These are phyloP conservation scores for Epizoanthus fatuus DNA, from an alignment of 92 coral and sea anemone genomes.

Conservation along the genomic window DNA sequence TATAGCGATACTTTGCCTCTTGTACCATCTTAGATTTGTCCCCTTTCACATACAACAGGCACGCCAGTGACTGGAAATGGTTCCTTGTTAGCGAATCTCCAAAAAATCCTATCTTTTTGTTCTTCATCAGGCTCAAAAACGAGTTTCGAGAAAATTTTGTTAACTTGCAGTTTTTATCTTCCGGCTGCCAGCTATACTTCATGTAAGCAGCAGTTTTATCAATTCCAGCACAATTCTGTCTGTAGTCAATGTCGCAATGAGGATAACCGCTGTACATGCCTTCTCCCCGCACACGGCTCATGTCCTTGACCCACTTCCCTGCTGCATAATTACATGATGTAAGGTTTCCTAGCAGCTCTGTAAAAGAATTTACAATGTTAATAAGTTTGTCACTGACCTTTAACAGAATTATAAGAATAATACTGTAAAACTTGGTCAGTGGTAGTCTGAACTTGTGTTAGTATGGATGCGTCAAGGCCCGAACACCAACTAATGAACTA, in stretches of 20 bases:
- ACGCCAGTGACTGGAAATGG: conserved; percentile 47
- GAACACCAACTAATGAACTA: no score
- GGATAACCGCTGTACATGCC: conserved; percentile 29
- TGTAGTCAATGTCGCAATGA: conserved; percentile 28
- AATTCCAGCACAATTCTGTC: conserved; percentile 35
- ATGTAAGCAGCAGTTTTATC: conserved; percentile 4
- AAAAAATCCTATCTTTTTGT: conserved; percentile 26
- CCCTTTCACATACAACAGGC: conserved; percentile 16
- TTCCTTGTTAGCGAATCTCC: conserved; percentile 54
- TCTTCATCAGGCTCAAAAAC: neutral
- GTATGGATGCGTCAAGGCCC: no score
- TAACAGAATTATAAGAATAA: no score
- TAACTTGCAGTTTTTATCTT: conserved; percentile 29
- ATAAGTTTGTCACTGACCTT: no score
- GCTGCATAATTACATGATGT: conserved; percentile 23
- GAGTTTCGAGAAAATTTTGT: no score
- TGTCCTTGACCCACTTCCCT: conserved; percentile 38
- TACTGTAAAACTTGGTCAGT: no score
- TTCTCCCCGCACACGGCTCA: conserved; percentile 7
- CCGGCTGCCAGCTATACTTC: conserved; percentile 34
- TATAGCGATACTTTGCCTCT: no score
- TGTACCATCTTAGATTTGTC: neutral
- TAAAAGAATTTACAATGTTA: no score
- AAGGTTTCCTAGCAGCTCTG: no score
- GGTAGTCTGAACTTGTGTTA: no score